phyloP scores from a whole-genome alignment of 2,888 invertebrate species.

The Keiferia lycopersicella region DNA sequence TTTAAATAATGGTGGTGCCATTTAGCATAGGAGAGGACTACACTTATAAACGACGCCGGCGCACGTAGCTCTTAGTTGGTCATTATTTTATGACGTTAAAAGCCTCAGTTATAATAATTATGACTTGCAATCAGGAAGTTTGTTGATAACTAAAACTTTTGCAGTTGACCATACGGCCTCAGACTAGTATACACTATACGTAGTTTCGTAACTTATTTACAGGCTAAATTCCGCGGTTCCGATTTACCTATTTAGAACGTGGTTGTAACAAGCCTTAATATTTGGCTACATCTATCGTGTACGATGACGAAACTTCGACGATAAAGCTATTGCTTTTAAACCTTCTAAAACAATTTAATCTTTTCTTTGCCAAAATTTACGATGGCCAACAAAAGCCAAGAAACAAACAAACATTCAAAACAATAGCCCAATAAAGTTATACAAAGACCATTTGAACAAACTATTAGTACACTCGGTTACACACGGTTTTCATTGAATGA shows the following conservation, averaged over 20 bases:
- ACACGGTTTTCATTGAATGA: neutral
- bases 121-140: neutral
- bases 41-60: too few relatives aligned
- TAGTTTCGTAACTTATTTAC: too few relatives aligned
- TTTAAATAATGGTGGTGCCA: neutral
- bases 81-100: neutral
- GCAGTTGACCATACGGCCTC: neutral
- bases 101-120: neutral
- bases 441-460: slow-evolving; percentile 6
- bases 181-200: too few relatives aligned
- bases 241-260: too few relatives aligned
- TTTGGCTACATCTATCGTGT: too few relatives aligned
- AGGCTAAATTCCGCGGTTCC: too few relatives aligned
- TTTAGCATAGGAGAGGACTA: neutral
- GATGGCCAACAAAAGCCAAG: neutral
- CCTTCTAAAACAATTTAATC: too few relatives aligned
- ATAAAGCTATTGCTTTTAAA: too few relatives aligned
- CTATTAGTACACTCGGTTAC: neutral
- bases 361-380: too few relatives aligned
- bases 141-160: neutral
- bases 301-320: too few relatives aligned
- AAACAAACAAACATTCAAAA: slow-evolving; percentile 3
- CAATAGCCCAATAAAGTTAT: neutral
- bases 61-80: neutral
- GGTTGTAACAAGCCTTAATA: too few relatives aligned